Evolutionary conservation across 2,797 vertebrate species (phyloP).

Genomic region (Onychomys torridus): DNA sequence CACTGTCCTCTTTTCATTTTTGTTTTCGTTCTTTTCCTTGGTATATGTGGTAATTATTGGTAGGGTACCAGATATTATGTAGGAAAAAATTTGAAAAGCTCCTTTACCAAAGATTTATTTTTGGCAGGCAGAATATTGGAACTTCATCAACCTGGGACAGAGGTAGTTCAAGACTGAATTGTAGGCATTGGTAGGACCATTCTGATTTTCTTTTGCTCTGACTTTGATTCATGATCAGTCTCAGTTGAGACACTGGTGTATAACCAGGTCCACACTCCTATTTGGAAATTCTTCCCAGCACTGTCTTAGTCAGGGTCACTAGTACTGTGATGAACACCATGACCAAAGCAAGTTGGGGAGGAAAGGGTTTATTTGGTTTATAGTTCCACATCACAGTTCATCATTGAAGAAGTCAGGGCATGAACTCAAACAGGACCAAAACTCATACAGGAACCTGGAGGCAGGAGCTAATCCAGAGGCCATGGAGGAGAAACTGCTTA

Average conservation of each 20-base stretch:
- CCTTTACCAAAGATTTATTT: neutral
- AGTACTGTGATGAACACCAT: neutral
- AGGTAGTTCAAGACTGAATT: neutral
- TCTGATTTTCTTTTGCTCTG: neutral
- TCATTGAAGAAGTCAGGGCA: neutral
- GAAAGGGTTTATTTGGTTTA: too few species aligned
- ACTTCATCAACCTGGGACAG: neutral
- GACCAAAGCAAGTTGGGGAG: neutral
- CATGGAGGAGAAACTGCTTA: neutral
- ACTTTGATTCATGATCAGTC: neutral
- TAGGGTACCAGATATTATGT: neutral
- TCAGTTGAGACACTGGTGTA: neutral
- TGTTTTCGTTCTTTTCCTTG: neutral
- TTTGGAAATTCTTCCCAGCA: neutral
- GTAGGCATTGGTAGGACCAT: neutral
- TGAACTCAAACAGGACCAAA: neutral
- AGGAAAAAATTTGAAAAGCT: slow-evolving; percentile 9
- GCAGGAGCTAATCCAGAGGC: neutral
- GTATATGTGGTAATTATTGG: neutral
- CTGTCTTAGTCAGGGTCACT: neutral
- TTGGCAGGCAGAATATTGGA: neutral
- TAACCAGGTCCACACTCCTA: neutral
- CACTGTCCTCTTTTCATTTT: neutral
- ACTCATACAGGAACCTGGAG: neutral
- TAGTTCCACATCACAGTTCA: neutral